Evolutionary conservation across 1,140 invertebrate genomes (phyloP).

Genomic region (Leptopilina boulardi): DNA sequence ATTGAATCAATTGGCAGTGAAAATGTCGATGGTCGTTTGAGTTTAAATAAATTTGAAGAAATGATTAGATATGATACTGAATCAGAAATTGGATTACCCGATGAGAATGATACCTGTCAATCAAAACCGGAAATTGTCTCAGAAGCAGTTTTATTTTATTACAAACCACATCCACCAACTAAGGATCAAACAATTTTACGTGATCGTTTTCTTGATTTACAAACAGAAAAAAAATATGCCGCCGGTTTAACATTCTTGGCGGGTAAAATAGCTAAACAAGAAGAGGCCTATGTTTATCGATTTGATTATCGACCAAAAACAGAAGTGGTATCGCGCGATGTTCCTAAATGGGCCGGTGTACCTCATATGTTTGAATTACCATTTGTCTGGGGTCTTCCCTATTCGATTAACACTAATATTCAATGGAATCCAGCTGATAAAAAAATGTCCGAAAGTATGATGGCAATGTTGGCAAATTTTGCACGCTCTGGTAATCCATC

Average conservation of each 20-base stretch:
- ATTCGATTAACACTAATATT: slow-evolving; percentile 76
- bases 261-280: slow-evolving; percentile 78
- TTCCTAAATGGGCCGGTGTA: slow-evolving; percentile 85
- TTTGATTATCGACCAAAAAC: slow-evolving; percentile 86
- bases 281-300: slow-evolving; percentile 68
- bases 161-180: slow-evolving; percentile 80
- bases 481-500: slow-evolving; percentile 84
- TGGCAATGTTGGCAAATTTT: slow-evolving; percentile 86
- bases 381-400: slow-evolving; percentile 86
- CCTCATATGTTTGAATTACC: slow-evolving; percentile 88
- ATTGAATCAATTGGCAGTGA: slow-evolving; percentile 76
- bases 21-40: slow-evolving; percentile 76
- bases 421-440: slow-evolving; percentile 86
- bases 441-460: slow-evolving; percentile 84
- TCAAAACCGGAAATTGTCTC: slow-evolving; percentile 82
- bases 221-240: slow-evolving; percentile 85
- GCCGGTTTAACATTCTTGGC: slow-evolving; percentile 82
- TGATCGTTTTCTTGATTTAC: slow-evolving; percentile 81
- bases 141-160: slow-evolving; percentile 85
- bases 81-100: slow-evolving; percentile 69
- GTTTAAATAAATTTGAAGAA: slow-evolving; percentile 77
- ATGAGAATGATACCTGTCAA: slow-evolving; percentile 80
- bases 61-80: slow-evolving; percentile 78
- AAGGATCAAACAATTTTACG: slow-evolving; percentile 78
- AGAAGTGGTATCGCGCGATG: slow-evolving; percentile 77